These are phyloP conservation scores for Elysia chlorotica DNA, from an alignment of 1,140 invertebrate genomes.

Conservation along the genomic window DNA sequence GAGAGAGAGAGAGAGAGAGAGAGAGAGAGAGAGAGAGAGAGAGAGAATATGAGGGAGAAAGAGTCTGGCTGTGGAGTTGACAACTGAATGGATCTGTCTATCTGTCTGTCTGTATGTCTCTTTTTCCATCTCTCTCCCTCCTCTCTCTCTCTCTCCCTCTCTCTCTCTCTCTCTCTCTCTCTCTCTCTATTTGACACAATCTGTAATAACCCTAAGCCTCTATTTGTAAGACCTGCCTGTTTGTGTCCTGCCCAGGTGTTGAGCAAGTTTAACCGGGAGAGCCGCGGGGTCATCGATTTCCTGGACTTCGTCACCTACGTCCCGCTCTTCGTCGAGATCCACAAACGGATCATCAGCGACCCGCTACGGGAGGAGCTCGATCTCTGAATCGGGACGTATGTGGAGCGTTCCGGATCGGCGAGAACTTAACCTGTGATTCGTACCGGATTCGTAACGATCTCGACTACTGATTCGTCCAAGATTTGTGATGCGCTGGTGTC, in stretches of 20 bases:
- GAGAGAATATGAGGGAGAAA: conserved; percentile 44
- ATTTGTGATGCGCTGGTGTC: too few species aligned
- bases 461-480: too few species aligned
- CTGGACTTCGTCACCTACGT: conserved; percentile 61
- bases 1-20: not conserved
- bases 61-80: conserved; percentile 53
- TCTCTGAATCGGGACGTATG: too few species aligned
- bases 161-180: not conserved
- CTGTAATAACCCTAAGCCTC: not conserved
- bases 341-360: conserved; percentile 54
- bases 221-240: not conserved
- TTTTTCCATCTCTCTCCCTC: not conserved
- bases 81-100: conserved; percentile 55
- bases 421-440: too few species aligned
- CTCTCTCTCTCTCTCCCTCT: not conserved
- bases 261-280: conserved; percentile 57
- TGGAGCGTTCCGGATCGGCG: too few species aligned
- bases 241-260: conserved; percentile 41
- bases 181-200: not conserved
- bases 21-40: conserved; percentile 9
- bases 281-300: conserved; percentile 55
- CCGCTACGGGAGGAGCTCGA: conserved; percentile 45
- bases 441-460: too few species aligned
- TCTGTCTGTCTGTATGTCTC: too few species aligned
- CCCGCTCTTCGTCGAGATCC: conserved; percentile 60